Evolutionary conservation across 2,113 vertebrate genomes (phyloP).

Genomic region (Pongo pygmaeus): DNA sequence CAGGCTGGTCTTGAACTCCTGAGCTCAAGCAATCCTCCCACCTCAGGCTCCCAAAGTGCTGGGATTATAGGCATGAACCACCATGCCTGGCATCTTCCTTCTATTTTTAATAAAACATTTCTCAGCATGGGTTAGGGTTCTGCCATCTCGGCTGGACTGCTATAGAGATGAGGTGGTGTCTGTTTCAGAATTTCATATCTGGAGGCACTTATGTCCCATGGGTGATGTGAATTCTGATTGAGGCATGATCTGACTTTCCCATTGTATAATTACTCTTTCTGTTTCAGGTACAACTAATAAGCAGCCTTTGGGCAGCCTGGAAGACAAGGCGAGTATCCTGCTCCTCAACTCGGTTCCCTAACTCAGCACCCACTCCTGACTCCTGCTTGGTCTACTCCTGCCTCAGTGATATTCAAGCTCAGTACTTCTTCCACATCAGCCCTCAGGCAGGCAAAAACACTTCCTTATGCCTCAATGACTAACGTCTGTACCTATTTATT

Average conservation of each 20-base stretch:
- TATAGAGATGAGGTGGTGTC: neutral
- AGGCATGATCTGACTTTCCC: neutral
- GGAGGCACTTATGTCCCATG: neutral
- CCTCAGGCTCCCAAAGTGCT: no score
- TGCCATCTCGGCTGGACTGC: neutral
- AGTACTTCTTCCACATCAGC: neutral
- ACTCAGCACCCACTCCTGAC: rapidly evolving
- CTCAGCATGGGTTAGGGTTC: neutral
- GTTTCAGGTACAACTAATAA: neutral
- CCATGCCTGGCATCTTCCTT: no score
- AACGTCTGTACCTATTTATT: rapidly evolving
- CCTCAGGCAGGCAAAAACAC: rapidly evolving
- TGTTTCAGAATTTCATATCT: rapidly evolving
- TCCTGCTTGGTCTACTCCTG: neutral
- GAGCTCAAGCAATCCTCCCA: no score
- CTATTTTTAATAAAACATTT: neutral
- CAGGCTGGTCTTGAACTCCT: no score
- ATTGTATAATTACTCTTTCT: neutral
- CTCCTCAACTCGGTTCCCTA: rapidly evolving
- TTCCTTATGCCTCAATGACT: neutral
- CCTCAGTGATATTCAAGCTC: neutral
- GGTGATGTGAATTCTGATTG: neutral
- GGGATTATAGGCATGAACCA: no score
- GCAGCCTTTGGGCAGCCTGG: rapidly evolving
- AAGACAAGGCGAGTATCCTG: rapidly evolving